phyloP scores from a whole-genome alignment of 2,113 vertebrate species.

The Raja brachyura region DNA sequence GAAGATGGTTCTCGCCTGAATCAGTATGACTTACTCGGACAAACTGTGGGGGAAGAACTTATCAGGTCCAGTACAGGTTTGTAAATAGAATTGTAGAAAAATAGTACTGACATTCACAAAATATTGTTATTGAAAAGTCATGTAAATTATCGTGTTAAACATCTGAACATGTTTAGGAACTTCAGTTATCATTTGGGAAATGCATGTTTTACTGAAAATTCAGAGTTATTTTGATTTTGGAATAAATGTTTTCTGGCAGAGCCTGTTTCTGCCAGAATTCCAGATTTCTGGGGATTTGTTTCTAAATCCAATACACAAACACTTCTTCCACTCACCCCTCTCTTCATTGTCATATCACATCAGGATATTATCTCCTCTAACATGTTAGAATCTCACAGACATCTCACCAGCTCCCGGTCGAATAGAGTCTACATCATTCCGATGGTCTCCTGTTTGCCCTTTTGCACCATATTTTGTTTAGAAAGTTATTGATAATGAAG shows the following conservation, averaged over 20 bases:
- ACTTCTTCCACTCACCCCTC: not conserved
- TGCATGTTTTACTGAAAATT: slow-evolving; percentile 39
- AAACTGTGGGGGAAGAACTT: slow-evolving; percentile 89
- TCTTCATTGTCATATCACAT: not conserved
- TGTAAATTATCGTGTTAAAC: not conserved
- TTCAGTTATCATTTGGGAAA: not conserved
- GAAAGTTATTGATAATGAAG: not conserved
- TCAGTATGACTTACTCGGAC: slow-evolving; percentile 90
- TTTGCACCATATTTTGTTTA: not conserved
- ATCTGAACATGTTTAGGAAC: too few species aligned
- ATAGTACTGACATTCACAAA: not conserved
- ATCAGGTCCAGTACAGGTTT: slow-evolving; percentile 95
- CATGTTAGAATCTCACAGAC: not conserved
- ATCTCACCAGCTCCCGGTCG: not conserved
- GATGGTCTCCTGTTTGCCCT: not conserved
- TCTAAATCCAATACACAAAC: not conserved
- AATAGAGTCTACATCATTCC: not conserved
- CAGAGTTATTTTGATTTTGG: not conserved
- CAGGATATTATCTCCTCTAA: not conserved
- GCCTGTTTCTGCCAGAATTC: not conserved
- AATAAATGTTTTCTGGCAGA: not conserved
- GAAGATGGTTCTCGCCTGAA: slow-evolving; percentile 90
- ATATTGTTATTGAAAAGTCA: not conserved
- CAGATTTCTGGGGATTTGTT: not conserved
- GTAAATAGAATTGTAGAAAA: slow-evolving; percentile 42